phyloP scores from a whole-genome alignment of 2,113 vertebrate genomes.

The Symphodus melops region DNA sequence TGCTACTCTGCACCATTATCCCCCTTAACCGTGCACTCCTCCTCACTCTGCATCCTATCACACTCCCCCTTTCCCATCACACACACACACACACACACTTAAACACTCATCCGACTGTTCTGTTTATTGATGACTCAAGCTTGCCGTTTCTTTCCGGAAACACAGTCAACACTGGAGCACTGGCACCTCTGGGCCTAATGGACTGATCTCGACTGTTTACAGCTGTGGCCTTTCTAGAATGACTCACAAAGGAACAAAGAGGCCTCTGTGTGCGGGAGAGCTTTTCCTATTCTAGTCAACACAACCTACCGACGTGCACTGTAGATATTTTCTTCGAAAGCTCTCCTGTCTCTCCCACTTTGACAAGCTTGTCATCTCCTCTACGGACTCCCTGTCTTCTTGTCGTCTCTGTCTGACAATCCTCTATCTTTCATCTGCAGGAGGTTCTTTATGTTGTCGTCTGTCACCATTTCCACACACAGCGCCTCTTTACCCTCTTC shows the following conservation, averaged over 20 bases:
- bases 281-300: conserved; percentile 71
- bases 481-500: conserved; percentile 10
- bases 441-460: conserved; percentile 29
- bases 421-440: conserved; percentile 19
- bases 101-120: conserved; percentile 72
- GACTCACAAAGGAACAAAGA: conserved; percentile 79
- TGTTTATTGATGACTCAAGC: conserved; percentile 79
- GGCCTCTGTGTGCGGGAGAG: conserved; percentile 66
- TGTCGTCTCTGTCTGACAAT: conserved; percentile 4
- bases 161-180: conserved; percentile 74
- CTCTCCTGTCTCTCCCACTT: conserved; percentile 12
- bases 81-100: conserved; percentile 42
- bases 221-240: conserved; percentile 77
- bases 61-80: conserved; percentile 5
- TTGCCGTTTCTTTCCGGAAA: conserved; percentile 76
- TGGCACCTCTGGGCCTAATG: conserved; percentile 78
- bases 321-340: conserved; percentile 52
- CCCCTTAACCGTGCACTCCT: conserved; percentile 57
- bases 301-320: conserved; percentile 52
- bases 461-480: conserved; percentile 3
- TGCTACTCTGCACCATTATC: conserved; percentile 71
- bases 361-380: conserved; percentile 29
- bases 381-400: conserved; percentile 8
- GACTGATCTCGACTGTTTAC: conserved; percentile 80
- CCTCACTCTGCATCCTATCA: conserved; percentile 64